These are phyloP conservation scores for Hipparchia sbordonii DNA, from an alignment of 2,888 invertebrate species.

Conservation along the genomic window DNA sequence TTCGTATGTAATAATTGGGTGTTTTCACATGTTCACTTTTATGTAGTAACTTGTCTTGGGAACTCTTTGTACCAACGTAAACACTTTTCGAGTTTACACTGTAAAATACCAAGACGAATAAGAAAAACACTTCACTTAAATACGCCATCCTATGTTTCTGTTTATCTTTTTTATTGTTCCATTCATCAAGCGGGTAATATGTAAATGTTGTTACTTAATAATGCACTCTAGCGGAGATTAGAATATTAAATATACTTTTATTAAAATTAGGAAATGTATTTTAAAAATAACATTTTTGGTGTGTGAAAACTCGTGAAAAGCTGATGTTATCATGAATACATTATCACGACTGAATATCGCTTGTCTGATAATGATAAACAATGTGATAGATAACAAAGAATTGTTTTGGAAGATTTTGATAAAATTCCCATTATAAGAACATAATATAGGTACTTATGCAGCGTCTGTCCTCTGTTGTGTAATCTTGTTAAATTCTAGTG, in stretches of 20 bases:
- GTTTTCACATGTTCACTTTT: conserved; percentile 47
- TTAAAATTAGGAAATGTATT: neutral
- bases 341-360: neutral
- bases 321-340: conserved; percentile 6
- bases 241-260: neutral
- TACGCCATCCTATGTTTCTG: conserved; percentile 30
- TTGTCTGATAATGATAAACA: neutral
- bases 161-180: neutral
- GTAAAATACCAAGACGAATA: conserved; percentile 31
- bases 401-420: neutral
- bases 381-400: neutral
- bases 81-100: conserved; percentile 41
- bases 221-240: neutral
- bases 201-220: neutral
- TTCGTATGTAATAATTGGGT: conserved; percentile 45
- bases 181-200: neutral
- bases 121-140: conserved; percentile 23
- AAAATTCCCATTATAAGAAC: too few species aligned
- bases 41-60: conserved; percentile 45
- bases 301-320: neutral
- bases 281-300: neutral
- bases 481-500: too few species aligned
- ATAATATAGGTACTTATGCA: too few species aligned
- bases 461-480: too few species aligned
- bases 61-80: conserved; percentile 42